Base-by-base conservation (phyloP, 2,113 vertebrate species). In the Nipponia nippon region DNA sequence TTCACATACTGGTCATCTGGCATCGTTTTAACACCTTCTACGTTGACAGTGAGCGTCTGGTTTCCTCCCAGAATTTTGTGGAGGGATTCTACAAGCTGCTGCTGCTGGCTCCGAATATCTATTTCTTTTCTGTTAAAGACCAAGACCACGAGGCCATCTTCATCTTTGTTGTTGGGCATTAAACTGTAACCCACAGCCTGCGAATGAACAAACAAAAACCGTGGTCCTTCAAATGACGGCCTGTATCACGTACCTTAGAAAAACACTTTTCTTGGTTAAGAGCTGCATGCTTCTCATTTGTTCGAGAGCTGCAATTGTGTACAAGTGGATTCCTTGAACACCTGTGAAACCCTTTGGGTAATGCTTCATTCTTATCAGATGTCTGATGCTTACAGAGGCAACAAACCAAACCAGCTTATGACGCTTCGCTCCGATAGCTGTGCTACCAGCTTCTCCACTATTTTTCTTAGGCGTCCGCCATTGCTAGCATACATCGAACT, bases 141-240 rank as follows among this genome's bases (percentile, higher is more conserved):
- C 96, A 99, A 96, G 53, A 98, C 99, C 83, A 99, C 98, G 10
- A 99, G 96, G 26, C 99, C 99, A 85, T 99, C 99, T 97, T 99
- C 99, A 49, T 99, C 99, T 93, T 99, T 99, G 93, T 99, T 99
- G 80, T 98, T 98, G 32, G 99, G 98, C 97, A 99, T 98, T 92
- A 99, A 99, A 97, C 99, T 99, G 88, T 98, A 99, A 84, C 99
- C 99, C 90, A 99, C 99, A 14, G 99, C 99, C 99, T 99, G 93
- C 46, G 70, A 83, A 77, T 76, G 13, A 93, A 80, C 26, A 67
- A 49, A 76, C 10, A 34, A 53, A 49, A 86, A 47, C 15, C 1
- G 34, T 21, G 11, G 75, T 55, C 46, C 49, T 70, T 85, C 50
- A 50, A 42, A 50, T 11, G n/a, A 25, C 0, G 0, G 38, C 13